These are phyloP conservation scores for Phortica variegata DNA, from an alignment of 1,140 invertebrate genomes.

Conservation along the genomic window DNA sequence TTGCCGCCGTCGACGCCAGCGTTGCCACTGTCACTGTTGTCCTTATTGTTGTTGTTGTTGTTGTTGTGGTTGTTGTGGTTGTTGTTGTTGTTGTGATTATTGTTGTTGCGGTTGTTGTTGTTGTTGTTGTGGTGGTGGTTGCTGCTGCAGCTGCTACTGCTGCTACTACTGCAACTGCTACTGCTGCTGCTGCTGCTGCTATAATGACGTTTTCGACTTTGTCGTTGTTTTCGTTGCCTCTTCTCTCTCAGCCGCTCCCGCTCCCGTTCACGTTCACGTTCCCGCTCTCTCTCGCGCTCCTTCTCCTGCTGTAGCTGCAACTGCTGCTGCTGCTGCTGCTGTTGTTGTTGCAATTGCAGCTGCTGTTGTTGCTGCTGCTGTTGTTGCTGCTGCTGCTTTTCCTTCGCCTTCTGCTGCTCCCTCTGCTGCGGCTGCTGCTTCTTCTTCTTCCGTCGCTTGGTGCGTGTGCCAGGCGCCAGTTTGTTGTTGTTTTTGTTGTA, in stretches of 20 bases:
- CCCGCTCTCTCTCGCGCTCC: too few species aligned
- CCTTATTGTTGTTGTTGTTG: conserved; percentile 24
- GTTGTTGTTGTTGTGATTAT: conserved; percentile 14
- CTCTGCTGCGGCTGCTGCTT: conserved; percentile 41
- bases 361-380: conserved; percentile 5
- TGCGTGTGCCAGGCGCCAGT: too few species aligned
- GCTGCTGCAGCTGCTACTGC: conserved; percentile 8
- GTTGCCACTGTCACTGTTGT: conserved; percentile 4
- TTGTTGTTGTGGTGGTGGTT: conserved; percentile 12
- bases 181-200: not conserved
- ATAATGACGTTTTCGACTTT: too few species aligned
- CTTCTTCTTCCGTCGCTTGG: conserved; percentile 39
- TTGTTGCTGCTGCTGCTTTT: conserved; percentile 27
- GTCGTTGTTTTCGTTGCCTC: conserved; percentile 5
- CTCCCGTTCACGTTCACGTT: too few species aligned
- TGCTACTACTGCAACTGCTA: conserved; percentile 11
- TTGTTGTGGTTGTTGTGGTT: conserved; percentile 10
- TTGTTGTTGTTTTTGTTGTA: too few species aligned
- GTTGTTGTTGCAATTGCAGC: conserved; percentile 3
- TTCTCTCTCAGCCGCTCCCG: too few species aligned
- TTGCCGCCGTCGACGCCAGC: too few species aligned
- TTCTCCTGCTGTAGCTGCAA: conserved; percentile 3
- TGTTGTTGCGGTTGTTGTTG: conserved; percentile 2
- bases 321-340: not conserved
- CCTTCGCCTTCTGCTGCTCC: conserved; percentile 23